These are phyloP conservation scores for Lucilia cuprina DNA, from an alignment of 1,140 invertebrate species.

Conservation along the genomic window DNA sequence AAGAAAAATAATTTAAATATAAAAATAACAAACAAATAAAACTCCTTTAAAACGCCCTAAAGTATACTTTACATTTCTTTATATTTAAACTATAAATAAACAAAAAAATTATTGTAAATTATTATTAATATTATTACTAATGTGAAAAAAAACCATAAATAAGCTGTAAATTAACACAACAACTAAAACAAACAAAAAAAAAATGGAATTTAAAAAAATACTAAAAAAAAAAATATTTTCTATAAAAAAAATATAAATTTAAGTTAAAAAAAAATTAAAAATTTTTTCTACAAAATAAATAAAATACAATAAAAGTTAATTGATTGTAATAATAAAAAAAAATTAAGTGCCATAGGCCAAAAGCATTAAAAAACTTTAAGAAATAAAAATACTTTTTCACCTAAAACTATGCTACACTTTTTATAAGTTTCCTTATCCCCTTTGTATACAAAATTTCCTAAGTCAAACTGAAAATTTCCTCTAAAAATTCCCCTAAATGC, in stretches of 20 bases:
- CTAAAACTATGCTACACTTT: neutral
- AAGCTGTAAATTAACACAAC: neutral
- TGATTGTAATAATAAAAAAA: neutral
- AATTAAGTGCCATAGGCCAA: neutral
- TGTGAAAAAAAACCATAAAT: neutral
- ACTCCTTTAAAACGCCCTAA: neutral
- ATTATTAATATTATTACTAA: neutral
- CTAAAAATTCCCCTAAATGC: neutral
- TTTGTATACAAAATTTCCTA: no score
- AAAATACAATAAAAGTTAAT: neutral
- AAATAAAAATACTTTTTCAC: neutral
- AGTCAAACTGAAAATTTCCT: neutral
- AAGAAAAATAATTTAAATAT: neutral
- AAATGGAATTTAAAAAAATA: neutral
- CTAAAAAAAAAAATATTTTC: neutral
- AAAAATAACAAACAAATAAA: no score
- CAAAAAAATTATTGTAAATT: neutral
- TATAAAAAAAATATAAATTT: neutral
- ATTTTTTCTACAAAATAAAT: neutral
- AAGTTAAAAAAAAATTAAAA: neutral
- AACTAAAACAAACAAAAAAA: neutral
- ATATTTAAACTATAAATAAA: neutral
- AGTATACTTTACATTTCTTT: neutral
- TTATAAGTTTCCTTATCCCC: neutral
- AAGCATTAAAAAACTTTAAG: neutral